Evolutionary conservation across 92 coral and sea anemone species (phyloP).

Genomic region (Porites evermanni): DNA sequence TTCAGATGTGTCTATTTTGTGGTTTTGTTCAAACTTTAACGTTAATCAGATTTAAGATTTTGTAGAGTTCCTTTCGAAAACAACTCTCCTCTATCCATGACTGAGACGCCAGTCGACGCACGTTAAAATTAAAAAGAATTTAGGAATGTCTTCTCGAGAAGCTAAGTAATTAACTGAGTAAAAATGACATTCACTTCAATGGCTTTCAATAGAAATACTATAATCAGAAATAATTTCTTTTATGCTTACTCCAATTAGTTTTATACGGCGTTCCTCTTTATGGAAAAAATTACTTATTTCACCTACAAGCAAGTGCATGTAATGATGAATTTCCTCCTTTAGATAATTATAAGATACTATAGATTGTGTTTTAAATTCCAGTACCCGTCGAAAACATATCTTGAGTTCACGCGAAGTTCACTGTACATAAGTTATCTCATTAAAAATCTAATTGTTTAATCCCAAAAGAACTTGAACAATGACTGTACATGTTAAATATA

Average conservation of each 20-base stretch:
- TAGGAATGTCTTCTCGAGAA: neutral
- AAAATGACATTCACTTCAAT: constrained; percentile 21
- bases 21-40: constrained; percentile 18
- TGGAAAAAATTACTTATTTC: neutral
- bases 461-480: constrained; percentile 28
- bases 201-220: constrained; percentile 25
- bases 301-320: too few relatives aligned
- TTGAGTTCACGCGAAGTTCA: neutral
- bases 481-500: constrained; percentile 5
- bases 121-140: neutral
- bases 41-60: constrained; percentile 8
- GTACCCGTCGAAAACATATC: neutral
- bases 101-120: neutral
- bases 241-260: constrained; percentile 26
- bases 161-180: constrained; percentile 11
- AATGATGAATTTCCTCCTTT: neutral
- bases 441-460: constrained; percentile 16
- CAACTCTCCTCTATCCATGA: neutral
- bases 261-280: neutral
- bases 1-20: constrained; percentile 15
- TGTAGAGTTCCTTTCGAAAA: neutral
- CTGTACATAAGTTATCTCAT: constrained; percentile 8
- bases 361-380: neutral
- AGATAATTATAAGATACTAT: neutral
- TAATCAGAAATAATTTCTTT: constrained; percentile 34